A percentile compares a stretch with the other conserved stretches of the same genome.
Evolutionary conservation across 2,888 invertebrate genomes (phyloP).

Genomic region (Polymixis flavicincta): DNA sequence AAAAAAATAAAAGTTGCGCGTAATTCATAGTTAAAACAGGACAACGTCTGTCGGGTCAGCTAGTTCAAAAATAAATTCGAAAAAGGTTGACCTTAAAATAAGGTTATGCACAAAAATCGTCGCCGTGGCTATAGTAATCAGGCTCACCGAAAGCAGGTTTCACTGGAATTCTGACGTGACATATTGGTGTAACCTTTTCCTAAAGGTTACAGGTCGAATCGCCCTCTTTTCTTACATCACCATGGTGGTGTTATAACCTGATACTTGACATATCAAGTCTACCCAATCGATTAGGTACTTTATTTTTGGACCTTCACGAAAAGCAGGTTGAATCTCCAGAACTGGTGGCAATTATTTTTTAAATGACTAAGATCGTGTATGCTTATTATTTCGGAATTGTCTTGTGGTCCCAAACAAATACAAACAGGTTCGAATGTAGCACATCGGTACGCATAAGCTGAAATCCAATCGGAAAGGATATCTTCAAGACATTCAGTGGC

Average conservation of each 20-base stretch:
- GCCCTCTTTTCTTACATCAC: background rate
- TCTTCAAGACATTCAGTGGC: too few relatives aligned
- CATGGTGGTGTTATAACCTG: background rate
- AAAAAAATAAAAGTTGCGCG: too few relatives aligned
- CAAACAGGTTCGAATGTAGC: background rate
- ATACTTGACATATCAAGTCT: background rate
- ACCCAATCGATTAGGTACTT: constrained; percentile 10
- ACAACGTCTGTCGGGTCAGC: too few relatives aligned
- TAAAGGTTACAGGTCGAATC: constrained; percentile 11
- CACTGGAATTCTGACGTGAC: background rate
- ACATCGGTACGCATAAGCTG: background rate
- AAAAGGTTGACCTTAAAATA: constrained; percentile 1
- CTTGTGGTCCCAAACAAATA: too few relatives aligned
- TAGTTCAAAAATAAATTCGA: too few relatives aligned
- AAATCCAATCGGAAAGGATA: background rate
- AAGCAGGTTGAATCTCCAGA: background rate
- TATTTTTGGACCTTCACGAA: background rate
- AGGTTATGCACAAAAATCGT: background rate
- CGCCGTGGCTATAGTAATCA: background rate
- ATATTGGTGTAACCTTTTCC: constrained; percentile 31
- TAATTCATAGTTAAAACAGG: too few relatives aligned
- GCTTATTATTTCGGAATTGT: background rate
- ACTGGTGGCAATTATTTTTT: too few relatives aligned
- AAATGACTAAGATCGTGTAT: background rate
- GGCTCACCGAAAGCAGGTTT: background rate